phyloP scores from a whole-genome alignment of 1,140 invertebrate genomes.

The Drosophila kepulauana region DNA sequence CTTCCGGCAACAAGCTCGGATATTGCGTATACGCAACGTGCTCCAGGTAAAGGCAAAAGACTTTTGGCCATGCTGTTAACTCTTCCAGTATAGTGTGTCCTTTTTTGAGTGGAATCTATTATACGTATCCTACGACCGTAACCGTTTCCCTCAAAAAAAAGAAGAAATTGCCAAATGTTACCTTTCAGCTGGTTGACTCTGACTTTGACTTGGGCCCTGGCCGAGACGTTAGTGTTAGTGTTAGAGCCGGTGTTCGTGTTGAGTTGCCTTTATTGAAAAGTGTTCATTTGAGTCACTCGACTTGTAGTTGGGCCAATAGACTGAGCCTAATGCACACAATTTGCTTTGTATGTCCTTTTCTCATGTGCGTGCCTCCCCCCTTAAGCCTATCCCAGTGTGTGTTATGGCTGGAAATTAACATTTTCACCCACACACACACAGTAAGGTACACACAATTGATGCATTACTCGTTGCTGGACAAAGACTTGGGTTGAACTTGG shows the following conservation, averaged over 20 bases:
- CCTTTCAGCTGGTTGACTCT: conserved; percentile 64
- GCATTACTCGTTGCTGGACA: conserved; percentile 41
- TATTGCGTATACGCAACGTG: conserved; percentile 39
- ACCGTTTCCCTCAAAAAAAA: conserved; percentile 34
- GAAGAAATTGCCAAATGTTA: conserved; percentile 68
- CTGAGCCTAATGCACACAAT: conserved; percentile 69
- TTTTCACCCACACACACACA: conserved; percentile 50
- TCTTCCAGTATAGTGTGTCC: conserved; percentile 30
- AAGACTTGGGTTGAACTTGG: conserved; percentile 10
- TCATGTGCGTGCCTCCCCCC: neutral
- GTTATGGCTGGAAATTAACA: conserved; percentile 63
- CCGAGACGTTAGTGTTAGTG: neutral
- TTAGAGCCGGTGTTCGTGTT: conserved; percentile 23
- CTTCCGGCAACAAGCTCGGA: conserved; percentile 23
- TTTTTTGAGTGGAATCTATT: conserved; percentile 67
- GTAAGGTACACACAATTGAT: conserved; percentile 43
- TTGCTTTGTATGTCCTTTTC: conserved; percentile 60
- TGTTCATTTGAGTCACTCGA: conserved; percentile 45
- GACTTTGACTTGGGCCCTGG: conserved; percentile 12
- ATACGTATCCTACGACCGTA: conserved; percentile 78
- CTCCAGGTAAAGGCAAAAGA: neutral
- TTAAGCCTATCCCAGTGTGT: conserved; percentile 32
- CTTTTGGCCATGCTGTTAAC: conserved; percentile 48
- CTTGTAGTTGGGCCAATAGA: conserved; percentile 8
- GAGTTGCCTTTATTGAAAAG: conserved; percentile 65